These are phyloP conservation scores for Shinisaurus crocodilurus DNA, from an alignment of 2,113 vertebrate genomes.

Conservation along the genomic window DNA sequence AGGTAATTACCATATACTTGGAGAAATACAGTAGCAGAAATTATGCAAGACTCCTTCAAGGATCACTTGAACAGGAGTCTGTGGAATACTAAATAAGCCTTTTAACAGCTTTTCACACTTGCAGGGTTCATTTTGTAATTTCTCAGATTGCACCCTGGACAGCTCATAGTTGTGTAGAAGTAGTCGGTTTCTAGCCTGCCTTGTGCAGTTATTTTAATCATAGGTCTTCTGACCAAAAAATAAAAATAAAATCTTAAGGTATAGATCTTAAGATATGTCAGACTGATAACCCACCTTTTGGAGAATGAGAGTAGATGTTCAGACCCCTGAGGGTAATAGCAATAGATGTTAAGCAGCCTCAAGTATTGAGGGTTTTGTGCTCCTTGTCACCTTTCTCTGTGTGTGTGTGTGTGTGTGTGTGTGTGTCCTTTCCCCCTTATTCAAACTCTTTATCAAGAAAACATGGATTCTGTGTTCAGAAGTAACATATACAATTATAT, in stretches of 20 bases:
- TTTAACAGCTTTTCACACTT: constrained; percentile 13
- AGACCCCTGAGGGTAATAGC: neutral
- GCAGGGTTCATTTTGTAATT: constrained; percentile 24
- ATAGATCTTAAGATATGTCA: constrained; percentile 8
- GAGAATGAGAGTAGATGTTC: constrained; percentile 9
- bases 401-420: neutral
- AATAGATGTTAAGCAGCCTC: neutral
- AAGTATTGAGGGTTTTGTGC: neutral
- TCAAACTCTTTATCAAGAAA: neutral
- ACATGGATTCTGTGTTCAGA: neutral
- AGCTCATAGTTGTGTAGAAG: constrained; percentile 13
- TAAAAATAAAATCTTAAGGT: neutral
- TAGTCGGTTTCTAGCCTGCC: neutral
- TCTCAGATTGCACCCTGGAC: neutral
- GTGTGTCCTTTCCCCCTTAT: neutral
- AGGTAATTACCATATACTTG: neutral
- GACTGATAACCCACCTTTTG: neutral
- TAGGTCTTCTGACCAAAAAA: neutral
- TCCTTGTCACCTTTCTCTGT: neutral
- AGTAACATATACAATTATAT: neutral
- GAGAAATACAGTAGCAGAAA: neutral
- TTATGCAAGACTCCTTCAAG: constrained; percentile 29
- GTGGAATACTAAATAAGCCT: neutral
- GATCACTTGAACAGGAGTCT: constrained; percentile 42
- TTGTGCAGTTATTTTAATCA: neutral